Conservation (phyloP, 2,113 vertebrate species). For the Variabilichromis moorii region DNA sequence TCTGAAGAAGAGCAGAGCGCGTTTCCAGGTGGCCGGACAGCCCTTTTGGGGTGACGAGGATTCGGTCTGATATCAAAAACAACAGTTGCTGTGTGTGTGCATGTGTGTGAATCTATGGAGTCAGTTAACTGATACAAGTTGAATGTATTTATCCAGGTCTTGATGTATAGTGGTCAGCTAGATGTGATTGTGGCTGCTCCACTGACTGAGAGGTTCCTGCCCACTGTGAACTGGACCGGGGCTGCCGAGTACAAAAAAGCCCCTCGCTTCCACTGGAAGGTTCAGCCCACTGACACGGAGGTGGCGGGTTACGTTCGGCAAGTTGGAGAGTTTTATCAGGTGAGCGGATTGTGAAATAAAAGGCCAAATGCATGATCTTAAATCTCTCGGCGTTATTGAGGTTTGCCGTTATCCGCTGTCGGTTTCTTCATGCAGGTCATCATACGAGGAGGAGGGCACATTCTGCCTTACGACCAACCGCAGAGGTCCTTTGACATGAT, state of each 20-base stretch:
- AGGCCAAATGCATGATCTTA: background rate
- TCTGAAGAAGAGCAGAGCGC: background rate
- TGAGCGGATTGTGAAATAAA: slow-evolving; percentile 11
- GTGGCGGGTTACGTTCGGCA: slow-evolving; percentile 82
- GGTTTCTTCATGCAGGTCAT: slow-evolving; percentile 64
- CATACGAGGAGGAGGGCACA: slow-evolving; percentile 79
- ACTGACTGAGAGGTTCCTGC: slow-evolving; percentile 78
- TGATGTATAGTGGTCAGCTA: slow-evolving; percentile 85
- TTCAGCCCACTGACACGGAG: slow-evolving; percentile 73
- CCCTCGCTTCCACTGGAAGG: slow-evolving; percentile 73
- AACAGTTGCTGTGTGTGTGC: background rate
- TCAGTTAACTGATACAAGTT: background rate
- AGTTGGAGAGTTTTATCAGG: slow-evolving; percentile 79
- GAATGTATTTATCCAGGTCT: slow-evolving; percentile 48
- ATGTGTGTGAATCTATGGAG: background rate
- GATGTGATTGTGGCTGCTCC: slow-evolving; percentile 81
- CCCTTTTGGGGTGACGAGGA: background rate
- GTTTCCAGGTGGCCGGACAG: background rate
- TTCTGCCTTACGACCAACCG: slow-evolving; percentile 79
- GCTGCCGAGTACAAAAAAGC: slow-evolving; percentile 62
- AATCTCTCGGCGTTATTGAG: background rate
- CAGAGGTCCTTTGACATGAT: slow-evolving; percentile 80
- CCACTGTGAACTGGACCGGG: slow-evolving; percentile 75
- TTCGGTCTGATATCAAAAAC: background rate
- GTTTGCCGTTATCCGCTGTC: fast-evolving